Conservation (phyloP, 2,797 vertebrate genomes). For the Enteromius afrohamiltoni region DNA sequence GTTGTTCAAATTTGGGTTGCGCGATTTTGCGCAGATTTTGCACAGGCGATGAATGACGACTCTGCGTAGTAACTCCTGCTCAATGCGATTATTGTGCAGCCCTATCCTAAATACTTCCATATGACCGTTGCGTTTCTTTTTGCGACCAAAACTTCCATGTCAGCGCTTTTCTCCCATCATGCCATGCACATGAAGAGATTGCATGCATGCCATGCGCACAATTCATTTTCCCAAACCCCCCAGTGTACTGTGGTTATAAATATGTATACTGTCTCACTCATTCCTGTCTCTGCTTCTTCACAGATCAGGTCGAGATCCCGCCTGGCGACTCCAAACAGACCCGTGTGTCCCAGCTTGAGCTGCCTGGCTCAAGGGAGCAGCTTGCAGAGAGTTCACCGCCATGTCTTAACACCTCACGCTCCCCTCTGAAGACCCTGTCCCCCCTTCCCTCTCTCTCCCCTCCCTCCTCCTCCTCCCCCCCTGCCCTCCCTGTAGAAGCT, state of each 20-base stretch:
- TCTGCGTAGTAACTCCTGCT: too few species aligned
- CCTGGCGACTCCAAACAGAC: slow-evolving; percentile 29
- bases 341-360: slow-evolving; percentile 43
- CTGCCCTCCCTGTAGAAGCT: slow-evolving; percentile 62
- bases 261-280: neutral
- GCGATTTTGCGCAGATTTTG: too few species aligned
- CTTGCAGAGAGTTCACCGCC: slow-evolving; percentile 36
- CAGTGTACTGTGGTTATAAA: neutral
- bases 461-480: slow-evolving; percentile 58
- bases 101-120: too few species aligned
- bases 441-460: slow-evolving; percentile 48
- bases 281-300: neutral
- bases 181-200: too few species aligned
- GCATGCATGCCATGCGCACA: too few species aligned
- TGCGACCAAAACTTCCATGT: too few species aligned
- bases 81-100: too few species aligned
- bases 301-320: slow-evolving; percentile 49
- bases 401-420: slow-evolving; percentile 54
- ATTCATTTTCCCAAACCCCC: too few species aligned
- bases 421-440: slow-evolving; percentile 51
- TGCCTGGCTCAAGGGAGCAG: slow-evolving; percentile 37
- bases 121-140: too few species aligned
- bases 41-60: too few species aligned
- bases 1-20: too few species aligned
- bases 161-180: too few species aligned